Percentiles rank a stretch among this genome's conserved stretches.
These are phyloP conservation scores for Chaetoderma sp. DNA, from an alignment of 2,888 invertebrate genomes.

Conservation along the genomic window DNA sequence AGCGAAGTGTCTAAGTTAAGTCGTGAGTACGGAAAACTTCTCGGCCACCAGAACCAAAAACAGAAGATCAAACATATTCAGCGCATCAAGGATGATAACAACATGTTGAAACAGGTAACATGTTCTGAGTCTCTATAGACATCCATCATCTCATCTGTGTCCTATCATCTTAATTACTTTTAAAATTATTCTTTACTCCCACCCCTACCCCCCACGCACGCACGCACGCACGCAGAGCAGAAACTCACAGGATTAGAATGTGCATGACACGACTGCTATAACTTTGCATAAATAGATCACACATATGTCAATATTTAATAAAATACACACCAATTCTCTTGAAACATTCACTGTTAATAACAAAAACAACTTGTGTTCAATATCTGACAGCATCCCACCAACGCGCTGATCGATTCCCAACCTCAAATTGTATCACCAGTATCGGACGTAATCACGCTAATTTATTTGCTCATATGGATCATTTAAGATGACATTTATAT, in stretches of 20 bases:
- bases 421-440: not conserved
- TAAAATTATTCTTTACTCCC: not conserved
- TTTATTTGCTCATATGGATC: not conserved
- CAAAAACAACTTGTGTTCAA: too few relatives aligned
- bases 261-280: too few relatives aligned
- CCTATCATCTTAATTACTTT: not conserved
- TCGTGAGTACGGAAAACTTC: conserved; percentile 74
- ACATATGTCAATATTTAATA: too few relatives aligned
- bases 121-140: conserved; percentile 5
- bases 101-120: conserved; percentile 56
- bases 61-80: conserved; percentile 76
- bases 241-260: not conserved
- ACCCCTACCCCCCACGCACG: too few relatives aligned
- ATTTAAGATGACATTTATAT: too few relatives aligned
- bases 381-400: too few relatives aligned
- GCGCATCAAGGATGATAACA: conserved; percentile 68
- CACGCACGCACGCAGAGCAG: too few relatives aligned
- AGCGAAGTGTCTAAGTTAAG: conserved; percentile 73
- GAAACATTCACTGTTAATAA: too few relatives aligned
- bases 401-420: too few relatives aligned
- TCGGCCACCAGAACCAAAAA: conserved; percentile 78
- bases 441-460: too few relatives aligned
- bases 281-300: too few relatives aligned
- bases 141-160: not conserved
- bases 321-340: too few relatives aligned